Base-by-base conservation (phyloP, 2,113 vertebrate genomes). In the Hystrix cristata region DNA sequence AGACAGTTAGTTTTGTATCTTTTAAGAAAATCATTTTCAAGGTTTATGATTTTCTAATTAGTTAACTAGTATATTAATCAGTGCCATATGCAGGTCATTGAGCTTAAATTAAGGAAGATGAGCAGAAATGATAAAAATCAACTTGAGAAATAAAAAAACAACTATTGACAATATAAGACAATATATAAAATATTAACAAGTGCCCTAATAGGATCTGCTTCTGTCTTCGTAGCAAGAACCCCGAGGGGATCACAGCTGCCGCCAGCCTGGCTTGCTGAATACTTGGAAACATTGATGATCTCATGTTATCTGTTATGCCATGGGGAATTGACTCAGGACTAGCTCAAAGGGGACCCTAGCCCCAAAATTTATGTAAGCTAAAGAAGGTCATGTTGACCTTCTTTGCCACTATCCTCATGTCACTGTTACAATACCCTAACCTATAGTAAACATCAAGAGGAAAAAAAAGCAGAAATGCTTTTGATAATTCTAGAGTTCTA, bases 21-120 rank as follows among this genome's bases (percentile, higher is more conserved):
- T 87, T 87, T 92, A 84, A 87, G 19, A 88, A 87, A 93, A 31
- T 60, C 0, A 67, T n/a, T 91, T 95, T 64, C 43, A 59, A 83
- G 62, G n/a, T 48, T 25, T 93, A 55, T 60, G 3, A 76, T n/a
- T 76, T 90, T 90, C 69, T 53, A 79, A 81, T 87, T 93, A 62
- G 16, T 64, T 89, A 92, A n/a, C 65, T 87, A 80, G 55, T 87
- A 21, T 90, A 34, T 48, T 82, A 84, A 53, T 94, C 95, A 93
- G 51, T 91, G 46, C 25, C 27, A 1, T 46, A 2, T 74, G 7
- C 19, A 78, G 78, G 38, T 76, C 27, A 29, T 29, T 86, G 53
- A 88, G 65, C 38, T 91, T 82, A 21, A 34, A 62, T 91, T 83
- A 94, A 90, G 16, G 16, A 87, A 4, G 25, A 59, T 92, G 19